A percentile compares a stretch with the other conserved stretches of the same genome.
Conservation (phyloP, 2,797 vertebrate genomes). For the Poeciliopsis gracilis region DNA sequence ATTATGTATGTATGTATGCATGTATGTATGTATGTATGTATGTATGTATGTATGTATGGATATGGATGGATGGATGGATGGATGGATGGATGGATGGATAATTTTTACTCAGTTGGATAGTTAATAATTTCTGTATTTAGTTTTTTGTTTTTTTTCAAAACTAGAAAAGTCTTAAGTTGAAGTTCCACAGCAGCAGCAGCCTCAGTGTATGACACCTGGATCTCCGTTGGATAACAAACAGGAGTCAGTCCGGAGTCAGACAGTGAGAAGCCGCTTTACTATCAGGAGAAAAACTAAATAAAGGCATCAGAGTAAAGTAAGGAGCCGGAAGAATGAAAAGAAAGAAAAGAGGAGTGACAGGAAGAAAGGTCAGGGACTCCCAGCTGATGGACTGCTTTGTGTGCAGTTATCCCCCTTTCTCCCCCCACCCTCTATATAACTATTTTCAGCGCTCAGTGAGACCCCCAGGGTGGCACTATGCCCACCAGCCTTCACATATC, state of each 20-base stretch:
- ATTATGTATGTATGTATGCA: not conserved
- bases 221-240: too few relatives aligned
- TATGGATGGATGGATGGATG: not conserved
- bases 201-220: too few relatives aligned
- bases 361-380: constrained; percentile 80
- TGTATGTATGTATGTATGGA: not conserved
- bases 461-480: constrained; percentile 11
- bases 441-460: not conserved
- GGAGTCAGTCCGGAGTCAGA: too few relatives aligned
- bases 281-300: constrained; percentile 4
- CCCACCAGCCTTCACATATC: constrained; percentile 18
- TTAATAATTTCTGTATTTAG: not conserved
- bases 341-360: constrained; percentile 58
- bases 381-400: constrained; percentile 77
- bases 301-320: constrained; percentile 26
- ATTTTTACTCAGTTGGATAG: not conserved
- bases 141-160: not conserved
- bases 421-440: constrained; percentile 4
- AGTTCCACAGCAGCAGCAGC: too few relatives aligned
- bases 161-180: not conserved
- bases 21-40: too few relatives aligned
- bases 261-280: constrained; percentile 13
- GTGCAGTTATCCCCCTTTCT: constrained; percentile 45
- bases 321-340: constrained; percentile 40
- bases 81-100: too few relatives aligned